Base-by-base conservation (phyloP, 2,113 vertebrate genomes). In the Rhizomys pruinosus region DNA sequence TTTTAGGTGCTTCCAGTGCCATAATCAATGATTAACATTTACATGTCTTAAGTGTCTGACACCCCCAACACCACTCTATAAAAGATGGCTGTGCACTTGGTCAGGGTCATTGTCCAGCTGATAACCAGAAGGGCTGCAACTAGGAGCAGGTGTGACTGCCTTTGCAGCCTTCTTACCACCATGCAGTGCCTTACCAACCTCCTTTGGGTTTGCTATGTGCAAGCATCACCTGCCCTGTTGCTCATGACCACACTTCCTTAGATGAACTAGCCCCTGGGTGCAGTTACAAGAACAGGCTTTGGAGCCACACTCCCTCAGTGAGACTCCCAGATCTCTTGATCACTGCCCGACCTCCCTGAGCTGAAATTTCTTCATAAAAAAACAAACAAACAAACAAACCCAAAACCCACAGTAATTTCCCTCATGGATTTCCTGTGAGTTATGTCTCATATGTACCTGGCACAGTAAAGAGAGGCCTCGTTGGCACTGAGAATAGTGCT, bases 401-500 rank as follows among this genome's bases (percentile, higher is more conserved):
- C n/a, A 61, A 61, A 61, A 61, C 16, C 59, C 63, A 66, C 25
- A 29, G 11, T 6, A 37, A 22, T 69, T 57, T 52, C 61, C 66
- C 19, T 89, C 37, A 15, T 15, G 42, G 63, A 57, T 44, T 55
- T 59, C 64, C 47, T 9, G 32, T 17, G 69, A 90, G 25, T 55
- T 16, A 6, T 42, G 29, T 57, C 39, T 16, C 0, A 19, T 1
- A 32, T 32, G 29, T 19, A 55, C n/a, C 72, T 9, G 6, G 64
- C 42, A 19, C 39, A 44, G 72, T 27, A 11, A 16, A 19, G 29
- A 29, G 74, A 74, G n/a, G 47, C 8, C 19, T 19, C 37, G 81
- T 47, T 72, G n/a, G 15, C 7, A 25, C 61, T 7, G 9, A 25
- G 29, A 22, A 0, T n/a, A n/a, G n/a, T 6, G 47, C 0, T 12